Percentiles rank a stretch among this genome's conserved stretches.
These are phyloP conservation scores for Rhopilema esculentum DNA, from an alignment of 30 jellyfish, hydroid and myxozoan species.

Conservation along the genomic window DNA sequence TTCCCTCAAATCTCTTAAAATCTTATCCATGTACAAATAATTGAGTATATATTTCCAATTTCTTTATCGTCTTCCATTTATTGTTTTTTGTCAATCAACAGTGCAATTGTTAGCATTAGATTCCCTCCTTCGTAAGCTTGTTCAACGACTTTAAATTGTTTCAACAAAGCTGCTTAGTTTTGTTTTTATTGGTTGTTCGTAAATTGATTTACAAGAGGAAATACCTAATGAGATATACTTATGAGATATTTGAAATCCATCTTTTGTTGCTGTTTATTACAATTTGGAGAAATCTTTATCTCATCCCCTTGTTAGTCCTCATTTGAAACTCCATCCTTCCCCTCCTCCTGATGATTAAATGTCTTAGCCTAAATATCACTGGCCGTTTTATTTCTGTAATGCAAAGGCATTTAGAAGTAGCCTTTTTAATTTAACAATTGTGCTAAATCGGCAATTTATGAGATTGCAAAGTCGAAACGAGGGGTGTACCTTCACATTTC, in stretches of 20 bases:
- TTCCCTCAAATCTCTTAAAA: slow-evolving; percentile 10
- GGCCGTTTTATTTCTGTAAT: too few relatives aligned
- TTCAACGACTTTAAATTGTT: neutral
- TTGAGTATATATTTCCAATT: neutral
- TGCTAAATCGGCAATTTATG: too few relatives aligned
- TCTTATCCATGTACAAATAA: slow-evolving; percentile 29
- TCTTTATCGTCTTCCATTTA: neutral
- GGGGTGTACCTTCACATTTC: too few relatives aligned
- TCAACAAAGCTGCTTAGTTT: neutral
- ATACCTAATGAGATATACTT: neutral
- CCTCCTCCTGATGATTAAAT: too few relatives aligned
- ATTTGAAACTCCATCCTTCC: too few relatives aligned
- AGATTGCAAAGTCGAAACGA: too few relatives aligned
- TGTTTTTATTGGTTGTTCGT: neutral
- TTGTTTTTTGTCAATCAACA: neutral
- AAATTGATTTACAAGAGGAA: neutral
- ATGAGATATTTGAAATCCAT: neutral
- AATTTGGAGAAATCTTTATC: neutral
- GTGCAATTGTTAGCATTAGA: neutral
- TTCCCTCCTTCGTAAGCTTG: neutral
- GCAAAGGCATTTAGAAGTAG: too few relatives aligned
- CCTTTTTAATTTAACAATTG: too few relatives aligned
- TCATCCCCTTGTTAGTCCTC: too few relatives aligned
- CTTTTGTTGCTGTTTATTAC: neutral
- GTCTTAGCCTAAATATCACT: too few relatives aligned